Evolutionary conservation across 2,888 invertebrate species (phyloP).

Genomic region (Drosophila mercatorum): DNA sequence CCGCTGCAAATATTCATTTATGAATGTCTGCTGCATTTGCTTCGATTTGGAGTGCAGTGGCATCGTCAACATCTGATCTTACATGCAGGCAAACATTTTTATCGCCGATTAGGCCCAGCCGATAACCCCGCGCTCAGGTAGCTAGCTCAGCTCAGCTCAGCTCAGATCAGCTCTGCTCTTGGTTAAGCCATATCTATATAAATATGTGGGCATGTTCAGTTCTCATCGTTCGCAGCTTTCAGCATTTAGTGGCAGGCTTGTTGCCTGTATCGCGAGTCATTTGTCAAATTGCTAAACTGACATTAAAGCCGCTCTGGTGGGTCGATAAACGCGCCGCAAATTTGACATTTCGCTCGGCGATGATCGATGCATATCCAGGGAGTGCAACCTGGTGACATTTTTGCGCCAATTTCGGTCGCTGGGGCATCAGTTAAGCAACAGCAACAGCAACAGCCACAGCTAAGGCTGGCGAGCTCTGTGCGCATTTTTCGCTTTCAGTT

Average conservation of each 20-base stretch:
- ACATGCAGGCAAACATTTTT: conserved; percentile 70
- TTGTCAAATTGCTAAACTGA: conserved; percentile 79
- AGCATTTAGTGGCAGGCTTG: conserved; percentile 43
- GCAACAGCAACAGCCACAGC: conserved; percentile 26
- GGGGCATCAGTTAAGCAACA: conserved; percentile 76
- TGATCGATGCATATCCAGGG: conserved; percentile 70
- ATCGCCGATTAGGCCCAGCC: conserved; percentile 54
- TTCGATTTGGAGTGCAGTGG: conserved; percentile 40
- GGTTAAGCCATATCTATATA: not conserved
- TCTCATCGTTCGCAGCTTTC: conserved; percentile 59
- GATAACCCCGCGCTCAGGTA: conserved; percentile 58
- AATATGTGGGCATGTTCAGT: conserved; percentile 6
- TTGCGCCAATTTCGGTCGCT: conserved; percentile 78
- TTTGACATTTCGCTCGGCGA: conserved; percentile 71
- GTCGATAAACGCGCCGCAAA: conserved; percentile 71
- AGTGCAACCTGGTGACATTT: conserved; percentile 72
- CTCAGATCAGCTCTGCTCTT: too few relatives aligned
- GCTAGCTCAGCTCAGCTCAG: not conserved
- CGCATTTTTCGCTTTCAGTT: conserved; percentile 78
- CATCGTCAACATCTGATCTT: conserved; percentile 62
- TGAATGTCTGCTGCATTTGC: conserved; percentile 60
- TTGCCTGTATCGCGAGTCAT: conserved; percentile 67
- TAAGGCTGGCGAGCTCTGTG: conserved; percentile 48
- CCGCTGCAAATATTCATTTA: conserved; percentile 44
- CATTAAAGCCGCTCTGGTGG: conserved; percentile 71